phyloP scores from a whole-genome alignment of 2,797 vertebrate species.

The Cryptoprocta ferox region DNA sequence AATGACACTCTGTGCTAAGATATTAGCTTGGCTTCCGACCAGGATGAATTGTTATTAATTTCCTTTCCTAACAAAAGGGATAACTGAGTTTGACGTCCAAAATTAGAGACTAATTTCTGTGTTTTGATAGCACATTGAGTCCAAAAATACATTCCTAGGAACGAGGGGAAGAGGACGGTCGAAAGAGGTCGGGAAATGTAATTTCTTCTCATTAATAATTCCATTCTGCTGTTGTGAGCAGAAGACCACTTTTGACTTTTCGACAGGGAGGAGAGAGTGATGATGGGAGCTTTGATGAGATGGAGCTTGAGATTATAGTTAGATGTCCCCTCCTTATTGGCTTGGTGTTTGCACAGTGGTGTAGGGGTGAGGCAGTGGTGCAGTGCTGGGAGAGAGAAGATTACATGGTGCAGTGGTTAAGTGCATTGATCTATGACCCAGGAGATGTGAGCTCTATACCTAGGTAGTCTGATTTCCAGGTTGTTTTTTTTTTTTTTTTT shows the following conservation, averaged over 20 bases:
- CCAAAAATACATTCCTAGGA: slow-evolving; percentile 57
- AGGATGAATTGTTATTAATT: slow-evolving; percentile 71
- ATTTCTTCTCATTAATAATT: slow-evolving; percentile 54
- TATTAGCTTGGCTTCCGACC: slow-evolving; percentile 64
- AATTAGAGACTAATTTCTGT: slow-evolving; percentile 73
- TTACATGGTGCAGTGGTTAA: neutral
- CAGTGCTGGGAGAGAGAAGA: neutral
- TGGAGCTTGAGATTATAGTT: neutral
- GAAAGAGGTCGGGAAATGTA: neutral
- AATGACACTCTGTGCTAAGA: slow-evolving; percentile 30
- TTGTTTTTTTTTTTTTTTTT: neutral
- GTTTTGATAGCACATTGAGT: slow-evolving; percentile 65
- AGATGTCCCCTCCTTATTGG: neutral
- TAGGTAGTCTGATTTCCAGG: neutral
- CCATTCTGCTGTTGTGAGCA: neutral
- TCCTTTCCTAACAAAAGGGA: slow-evolving; percentile 65
- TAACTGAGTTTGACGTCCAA: slow-evolving; percentile 71
- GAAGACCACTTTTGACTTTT: neutral
- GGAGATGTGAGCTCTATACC: neutral
- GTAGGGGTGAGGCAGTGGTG: neutral
- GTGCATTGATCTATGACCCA: neutral
- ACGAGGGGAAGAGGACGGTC: slow-evolving; percentile 26
- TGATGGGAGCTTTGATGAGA: neutral
- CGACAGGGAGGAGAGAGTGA: neutral
- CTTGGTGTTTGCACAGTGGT: neutral